A percentile compares a stretch with the other conserved stretches of the same genome.
Evolutionary conservation across 2,888 invertebrate genomes (phyloP).

Genomic region (Limnephilus auricula): DNA sequence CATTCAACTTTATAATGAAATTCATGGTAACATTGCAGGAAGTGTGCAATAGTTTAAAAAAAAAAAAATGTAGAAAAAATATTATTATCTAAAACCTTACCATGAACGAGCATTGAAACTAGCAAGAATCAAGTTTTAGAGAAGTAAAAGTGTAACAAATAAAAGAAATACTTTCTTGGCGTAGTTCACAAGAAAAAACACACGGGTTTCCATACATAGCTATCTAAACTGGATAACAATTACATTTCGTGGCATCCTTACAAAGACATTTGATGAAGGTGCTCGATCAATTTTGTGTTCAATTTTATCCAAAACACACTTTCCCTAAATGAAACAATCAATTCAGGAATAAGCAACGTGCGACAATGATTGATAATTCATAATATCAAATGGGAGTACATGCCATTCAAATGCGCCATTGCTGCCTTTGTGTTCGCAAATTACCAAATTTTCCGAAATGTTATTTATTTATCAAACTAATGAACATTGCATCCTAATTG

Average conservation of each 20-base stretch:
- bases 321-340: conserved; percentile 16
- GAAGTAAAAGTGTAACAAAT: neutral
- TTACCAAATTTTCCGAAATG: neutral
- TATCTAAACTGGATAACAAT: too few relatives aligned
- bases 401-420: conserved; percentile 5
- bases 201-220: too few relatives aligned
- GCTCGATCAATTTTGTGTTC: conserved; percentile 3
- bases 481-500: neutral
- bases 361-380: conserved; percentile 21
- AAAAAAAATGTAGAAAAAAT: neutral
- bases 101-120: neutral
- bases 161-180: neutral
- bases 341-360: conserved; percentile 4
- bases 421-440: conserved; percentile 9
- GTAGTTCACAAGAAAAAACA: neutral
- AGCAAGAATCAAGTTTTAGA: neutral
- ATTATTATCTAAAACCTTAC: neutral
- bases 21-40: neutral
- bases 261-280: neutral
- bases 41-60: neutral
- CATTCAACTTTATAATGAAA: neutral
- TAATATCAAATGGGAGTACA: neutral
- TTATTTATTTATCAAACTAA: neutral
- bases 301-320: neutral
- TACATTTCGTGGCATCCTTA: neutral